Percentiles rank a stretch among this genome's conserved stretches.
Conservation (phyloP, 2,797 vertebrate genomes). For the Cossypha polioptera region DNA sequence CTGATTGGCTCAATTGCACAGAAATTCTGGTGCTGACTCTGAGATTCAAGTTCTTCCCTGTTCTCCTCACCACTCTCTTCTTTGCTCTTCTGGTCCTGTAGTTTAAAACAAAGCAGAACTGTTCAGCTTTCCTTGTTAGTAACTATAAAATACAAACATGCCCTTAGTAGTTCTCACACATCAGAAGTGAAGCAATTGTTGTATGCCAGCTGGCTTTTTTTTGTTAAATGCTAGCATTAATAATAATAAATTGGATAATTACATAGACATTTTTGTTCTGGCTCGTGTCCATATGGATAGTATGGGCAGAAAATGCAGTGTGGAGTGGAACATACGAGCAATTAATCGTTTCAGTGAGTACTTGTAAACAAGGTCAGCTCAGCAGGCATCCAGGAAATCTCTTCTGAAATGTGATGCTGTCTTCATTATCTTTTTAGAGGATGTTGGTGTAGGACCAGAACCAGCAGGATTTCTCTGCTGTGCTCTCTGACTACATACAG, state of each 20-base stretch:
- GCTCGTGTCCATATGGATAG: background rate
- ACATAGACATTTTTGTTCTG: slow-evolving; percentile 4
- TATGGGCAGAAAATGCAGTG: background rate
- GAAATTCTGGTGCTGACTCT: background rate
- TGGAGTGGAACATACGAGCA: background rate
- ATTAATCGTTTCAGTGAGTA: slow-evolving; percentile 4
- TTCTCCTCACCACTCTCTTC: background rate
- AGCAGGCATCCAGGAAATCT: background rate
- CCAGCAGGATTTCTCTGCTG: background rate
- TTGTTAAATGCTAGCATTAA: slow-evolving; percentile 7
- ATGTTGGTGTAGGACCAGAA: background rate
- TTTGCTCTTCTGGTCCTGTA: background rate
- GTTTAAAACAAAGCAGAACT: background rate
- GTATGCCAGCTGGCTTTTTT: background rate
- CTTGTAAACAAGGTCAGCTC: slow-evolving; percentile 28
- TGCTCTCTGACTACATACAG: background rate
- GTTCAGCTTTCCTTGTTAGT: background rate
- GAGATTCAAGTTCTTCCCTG: background rate
- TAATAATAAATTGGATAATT: slow-evolving; percentile 29
- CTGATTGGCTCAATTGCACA: background rate
- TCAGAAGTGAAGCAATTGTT: background rate
- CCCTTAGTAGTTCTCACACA: background rate
- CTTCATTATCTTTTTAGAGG: background rate
- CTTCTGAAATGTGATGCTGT: slow-evolving; percentile 30
- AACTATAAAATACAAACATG: background rate